Evolutionary conservation across 92 coral and sea anemone genomes (phyloP).

Genomic region (Pocillopora grandis): DNA sequence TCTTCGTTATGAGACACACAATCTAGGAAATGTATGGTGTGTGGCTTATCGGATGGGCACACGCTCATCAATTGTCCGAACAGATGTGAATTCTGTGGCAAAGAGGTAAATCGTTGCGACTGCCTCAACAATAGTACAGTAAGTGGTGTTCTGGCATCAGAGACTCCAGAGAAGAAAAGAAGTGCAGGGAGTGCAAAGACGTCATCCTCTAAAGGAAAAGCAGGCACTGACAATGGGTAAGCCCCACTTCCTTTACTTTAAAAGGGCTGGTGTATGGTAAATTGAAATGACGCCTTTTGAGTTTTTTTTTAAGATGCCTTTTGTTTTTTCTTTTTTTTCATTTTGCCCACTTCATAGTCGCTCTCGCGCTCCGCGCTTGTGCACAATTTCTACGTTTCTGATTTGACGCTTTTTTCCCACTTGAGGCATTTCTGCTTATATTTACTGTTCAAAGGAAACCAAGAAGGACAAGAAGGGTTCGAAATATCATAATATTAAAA

Average conservation of each 20-base stretch:
- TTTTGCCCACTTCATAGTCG: background rate
- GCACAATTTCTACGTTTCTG: background rate
- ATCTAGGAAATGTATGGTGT: background rate
- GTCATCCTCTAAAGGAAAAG: constrained; percentile 11
- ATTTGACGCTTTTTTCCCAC: background rate
- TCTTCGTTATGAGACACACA: background rate
- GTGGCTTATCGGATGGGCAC: no score
- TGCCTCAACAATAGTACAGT: background rate
- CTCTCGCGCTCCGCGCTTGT: background rate
- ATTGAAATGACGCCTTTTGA: background rate
- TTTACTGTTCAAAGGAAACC: background rate
- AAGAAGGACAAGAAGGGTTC: background rate
- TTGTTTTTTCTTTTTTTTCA: background rate
- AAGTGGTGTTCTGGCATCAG: constrained; percentile 4
- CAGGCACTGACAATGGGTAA: background rate
- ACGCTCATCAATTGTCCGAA: no score
- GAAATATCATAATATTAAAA: background rate
- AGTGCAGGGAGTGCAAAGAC: background rate
- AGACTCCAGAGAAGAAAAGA: constrained; percentile 14
- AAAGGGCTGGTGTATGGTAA: background rate
- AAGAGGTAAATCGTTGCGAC: background rate
- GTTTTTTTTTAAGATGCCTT: background rate
- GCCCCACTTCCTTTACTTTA: background rate
- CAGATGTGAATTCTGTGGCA: constrained; percentile 12
- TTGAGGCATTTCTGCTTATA: background rate